phyloP scores from a whole-genome alignment of 2,113 vertebrate genomes.

The Stomatorhinus ivindoensis region DNA sequence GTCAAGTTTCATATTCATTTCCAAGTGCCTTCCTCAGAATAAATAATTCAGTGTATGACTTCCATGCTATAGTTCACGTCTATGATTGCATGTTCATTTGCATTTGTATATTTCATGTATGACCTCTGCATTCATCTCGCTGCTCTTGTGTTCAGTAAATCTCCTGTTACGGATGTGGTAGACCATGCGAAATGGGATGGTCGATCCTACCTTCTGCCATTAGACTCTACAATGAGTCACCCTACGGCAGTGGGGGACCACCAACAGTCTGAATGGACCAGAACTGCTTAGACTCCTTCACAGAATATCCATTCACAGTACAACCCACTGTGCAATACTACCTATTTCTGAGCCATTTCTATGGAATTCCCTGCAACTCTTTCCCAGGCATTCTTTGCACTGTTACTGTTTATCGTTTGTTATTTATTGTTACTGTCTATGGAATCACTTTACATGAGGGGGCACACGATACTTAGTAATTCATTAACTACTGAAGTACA shows the following conservation, averaged over 20 bases:
- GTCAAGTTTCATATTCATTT: neutral
- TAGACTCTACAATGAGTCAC: neutral
- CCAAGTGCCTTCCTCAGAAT: neutral
- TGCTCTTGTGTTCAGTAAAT: neutral
- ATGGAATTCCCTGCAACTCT: neutral
- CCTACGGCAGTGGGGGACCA: neutral
- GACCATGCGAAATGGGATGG: neutral
- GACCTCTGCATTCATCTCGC: neutral
- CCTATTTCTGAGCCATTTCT: neutral
- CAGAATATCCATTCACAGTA: neutral
- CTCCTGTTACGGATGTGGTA: neutral
- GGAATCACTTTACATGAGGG: neutral
- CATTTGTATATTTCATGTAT: neutral
- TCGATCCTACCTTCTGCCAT: neutral
- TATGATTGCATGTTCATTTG: neutral
- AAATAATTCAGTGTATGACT: neutral
- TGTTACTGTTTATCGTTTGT: neutral
- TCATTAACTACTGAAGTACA: neutral
- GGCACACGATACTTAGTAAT: neutral
- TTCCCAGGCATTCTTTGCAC: neutral
- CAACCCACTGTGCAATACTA: neutral
- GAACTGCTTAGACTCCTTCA: neutral
- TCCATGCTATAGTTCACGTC: neutral
- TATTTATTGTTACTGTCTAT: neutral
- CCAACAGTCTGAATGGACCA: neutral